Base-by-base conservation (phyloP, 2,888 invertebrate species). In the Smittia sp. region DNA sequence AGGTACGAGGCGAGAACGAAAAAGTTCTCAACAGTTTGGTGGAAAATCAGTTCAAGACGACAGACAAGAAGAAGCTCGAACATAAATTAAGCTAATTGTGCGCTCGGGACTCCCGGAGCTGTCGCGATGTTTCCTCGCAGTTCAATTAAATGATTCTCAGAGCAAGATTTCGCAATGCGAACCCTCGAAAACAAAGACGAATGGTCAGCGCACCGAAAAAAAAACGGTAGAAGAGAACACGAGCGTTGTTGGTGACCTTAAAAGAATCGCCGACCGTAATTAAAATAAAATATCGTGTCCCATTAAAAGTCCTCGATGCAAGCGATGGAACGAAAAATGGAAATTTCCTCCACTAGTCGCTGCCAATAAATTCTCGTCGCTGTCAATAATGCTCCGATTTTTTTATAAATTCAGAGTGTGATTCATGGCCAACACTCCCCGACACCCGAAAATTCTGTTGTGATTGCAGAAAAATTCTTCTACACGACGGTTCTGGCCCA, bases 91-190 rank as follows among this genome's bases (percentile, higher is more conserved):
- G 32, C 32, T 32, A 46, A 46, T 46, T 46, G 46, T 46, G 46
- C 46, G 2, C 46, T 15, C n/a, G 39, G 13, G 39, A 39, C 7
- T 39, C 39, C 13, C n/a, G n/a, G n/a, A 32, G 32, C 32, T 32
- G 32, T 32, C 32, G 32, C n/a, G 46, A 39, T 7, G 13, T 13
- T 39, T 39, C 39, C 46, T 46, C 15, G 18, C 41, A 46, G 25
- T 25, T 69, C 41, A 70, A 70, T 70, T 70, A 70, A 68, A 68
- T 54, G 69, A 70, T 70, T 70, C 69, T 70, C 32, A 27, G 46
- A 24, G 52, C n/a, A 54, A 54, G 25, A 22, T 54, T 15, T 18
- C 9, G 39, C 32, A 67, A 38, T 13, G 13, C 15, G 25, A 13
- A 58, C 7, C 58, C 18, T 22, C 18, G 22, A 58, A 58, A 22